Conservation (phyloP, 1,140 invertebrate genomes). For the Planococcus citri region DNA sequence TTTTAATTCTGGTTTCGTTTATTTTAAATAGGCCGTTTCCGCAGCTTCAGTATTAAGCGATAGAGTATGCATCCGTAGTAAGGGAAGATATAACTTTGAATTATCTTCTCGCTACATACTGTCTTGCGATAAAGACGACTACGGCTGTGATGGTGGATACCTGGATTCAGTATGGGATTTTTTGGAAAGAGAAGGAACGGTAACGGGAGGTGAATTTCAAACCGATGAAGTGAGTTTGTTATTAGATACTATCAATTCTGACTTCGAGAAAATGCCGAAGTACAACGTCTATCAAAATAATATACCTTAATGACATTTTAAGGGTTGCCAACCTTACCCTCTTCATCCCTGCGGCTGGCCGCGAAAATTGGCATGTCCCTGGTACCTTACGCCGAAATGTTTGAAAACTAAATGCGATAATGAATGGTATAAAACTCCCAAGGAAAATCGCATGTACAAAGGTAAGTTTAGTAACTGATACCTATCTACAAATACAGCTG, state of each 20-base stretch:
- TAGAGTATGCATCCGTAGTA: constrained; percentile 49
- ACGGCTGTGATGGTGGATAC: constrained; percentile 23
- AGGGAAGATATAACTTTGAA: constrained; percentile 39
- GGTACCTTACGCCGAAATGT: neutral
- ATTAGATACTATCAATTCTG: neutral
- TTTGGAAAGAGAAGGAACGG: constrained; percentile 18
- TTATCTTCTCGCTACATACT: constrained; percentile 49
- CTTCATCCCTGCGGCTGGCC: neutral
- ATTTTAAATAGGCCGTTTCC: constrained; percentile 44
- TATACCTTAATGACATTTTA: neutral
- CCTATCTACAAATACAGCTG: too few relatives aligned
- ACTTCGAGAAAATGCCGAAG: neutral
- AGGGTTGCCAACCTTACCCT: constrained; percentile 3
- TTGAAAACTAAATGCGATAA: neutral
- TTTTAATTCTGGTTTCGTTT: neutral
- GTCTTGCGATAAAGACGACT: constrained; percentile 20
- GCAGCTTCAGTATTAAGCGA: constrained; percentile 51
- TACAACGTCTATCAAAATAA: neutral
- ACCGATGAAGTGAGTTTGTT: constrained; percentile 19
- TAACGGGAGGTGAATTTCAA: constrained; percentile 24
- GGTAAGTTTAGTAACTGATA: neutral
- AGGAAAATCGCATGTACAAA: neutral
- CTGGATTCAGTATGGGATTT: constrained; percentile 20
- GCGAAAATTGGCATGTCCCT: neutral
- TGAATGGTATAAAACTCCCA: neutral